These are phyloP conservation scores for Cyphomyrus discorhynchus DNA, from an alignment of 2,113 vertebrate species.

Conservation along the genomic window DNA sequence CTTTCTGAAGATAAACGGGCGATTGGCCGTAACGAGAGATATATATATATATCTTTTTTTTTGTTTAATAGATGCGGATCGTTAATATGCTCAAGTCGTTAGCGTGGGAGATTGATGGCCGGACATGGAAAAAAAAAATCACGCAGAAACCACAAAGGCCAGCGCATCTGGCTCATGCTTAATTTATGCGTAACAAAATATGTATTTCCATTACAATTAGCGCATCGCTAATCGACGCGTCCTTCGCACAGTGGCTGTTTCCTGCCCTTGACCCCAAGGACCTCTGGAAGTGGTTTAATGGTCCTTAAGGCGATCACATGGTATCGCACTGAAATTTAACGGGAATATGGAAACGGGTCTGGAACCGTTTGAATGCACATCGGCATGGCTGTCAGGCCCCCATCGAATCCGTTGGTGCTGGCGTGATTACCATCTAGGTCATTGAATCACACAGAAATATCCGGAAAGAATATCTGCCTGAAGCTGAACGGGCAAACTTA, in stretches of 20 bases:
- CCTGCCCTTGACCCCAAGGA: background rate
- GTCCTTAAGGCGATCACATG: background rate
- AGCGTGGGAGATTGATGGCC: background rate
- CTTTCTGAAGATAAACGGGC: background rate
- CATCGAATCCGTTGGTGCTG: background rate
- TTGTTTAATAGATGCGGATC: background rate
- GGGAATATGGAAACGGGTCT: background rate
- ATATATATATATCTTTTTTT: background rate
- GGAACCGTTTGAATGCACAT: background rate
- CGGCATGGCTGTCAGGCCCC: background rate
- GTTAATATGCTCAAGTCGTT: background rate
- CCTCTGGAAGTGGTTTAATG: background rate
- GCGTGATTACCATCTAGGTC: background rate
- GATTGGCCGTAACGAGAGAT: background rate
- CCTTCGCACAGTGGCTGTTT: background rate
- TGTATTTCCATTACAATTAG: background rate
- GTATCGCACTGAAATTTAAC: background rate
- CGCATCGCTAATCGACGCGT: background rate
- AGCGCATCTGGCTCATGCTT: background rate
- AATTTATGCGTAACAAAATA: background rate
- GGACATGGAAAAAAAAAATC: slow-evolving; percentile 1
- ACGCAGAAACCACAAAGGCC: background rate
- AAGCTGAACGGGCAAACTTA: background rate
- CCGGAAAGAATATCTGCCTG: background rate
- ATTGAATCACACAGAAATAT: background rate